These are phyloP conservation scores for Muricea muricata DNA, from an alignment of 92 coral and sea anemone genomes.

Conservation along the genomic window DNA sequence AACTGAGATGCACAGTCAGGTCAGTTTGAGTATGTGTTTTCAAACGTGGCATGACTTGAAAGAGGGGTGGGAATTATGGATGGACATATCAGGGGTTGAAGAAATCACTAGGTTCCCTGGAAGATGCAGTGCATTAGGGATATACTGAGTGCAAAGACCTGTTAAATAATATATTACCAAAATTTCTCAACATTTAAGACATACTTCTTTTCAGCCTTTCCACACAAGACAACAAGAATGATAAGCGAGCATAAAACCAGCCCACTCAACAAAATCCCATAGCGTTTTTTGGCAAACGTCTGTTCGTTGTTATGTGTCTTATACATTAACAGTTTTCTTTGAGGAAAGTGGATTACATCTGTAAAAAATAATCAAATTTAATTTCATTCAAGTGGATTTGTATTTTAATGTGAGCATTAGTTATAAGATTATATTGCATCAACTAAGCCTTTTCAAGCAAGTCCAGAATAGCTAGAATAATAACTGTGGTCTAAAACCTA, in stretches of 20 bases:
- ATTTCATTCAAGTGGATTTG: background rate
- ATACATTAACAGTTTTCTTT: conserved; percentile 21
- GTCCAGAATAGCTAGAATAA: too few species aligned
- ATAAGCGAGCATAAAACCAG: conserved; percentile 1
- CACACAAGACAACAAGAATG: conserved; percentile 15
- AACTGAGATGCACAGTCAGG: too few species aligned
- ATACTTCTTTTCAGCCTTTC: conserved; percentile 15
- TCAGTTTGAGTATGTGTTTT: too few species aligned
- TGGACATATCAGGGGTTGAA: too few species aligned
- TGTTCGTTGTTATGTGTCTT: background rate
- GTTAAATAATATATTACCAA: background rate
- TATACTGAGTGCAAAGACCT: background rate
- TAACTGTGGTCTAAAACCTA: too few species aligned
- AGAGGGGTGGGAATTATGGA: too few species aligned
- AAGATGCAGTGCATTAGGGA: background rate
- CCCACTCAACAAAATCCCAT: background rate
- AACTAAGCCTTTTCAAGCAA: too few species aligned
- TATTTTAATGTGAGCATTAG: too few species aligned
- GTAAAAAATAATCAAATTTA: background rate
- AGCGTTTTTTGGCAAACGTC: background rate
- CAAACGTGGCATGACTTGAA: too few species aligned
- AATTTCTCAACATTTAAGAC: conserved; percentile 1
- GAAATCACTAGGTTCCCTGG: background rate
- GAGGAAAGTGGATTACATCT: conserved; percentile 9
- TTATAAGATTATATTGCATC: too few species aligned